Percentiles rank a stretch among this genome's conserved stretches.
phyloP scores from a whole-genome alignment of 2,888 invertebrate genomes.

The Pyrrhosoma nymphula region DNA sequence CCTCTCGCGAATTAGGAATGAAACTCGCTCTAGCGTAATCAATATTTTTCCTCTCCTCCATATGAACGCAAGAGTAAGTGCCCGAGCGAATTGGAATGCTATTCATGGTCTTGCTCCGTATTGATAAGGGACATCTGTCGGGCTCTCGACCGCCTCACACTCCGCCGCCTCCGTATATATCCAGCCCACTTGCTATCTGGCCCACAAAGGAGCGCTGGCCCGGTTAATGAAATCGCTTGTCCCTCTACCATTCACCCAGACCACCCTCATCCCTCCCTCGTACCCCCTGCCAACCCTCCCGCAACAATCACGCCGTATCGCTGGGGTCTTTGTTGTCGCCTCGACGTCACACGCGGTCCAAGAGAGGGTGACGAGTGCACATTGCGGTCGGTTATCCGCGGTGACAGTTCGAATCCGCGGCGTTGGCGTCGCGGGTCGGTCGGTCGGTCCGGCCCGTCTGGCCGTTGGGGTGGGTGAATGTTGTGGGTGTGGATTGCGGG shows the following conservation, averaged over 20 bases:
- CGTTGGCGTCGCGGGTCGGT: conserved; percentile 8
- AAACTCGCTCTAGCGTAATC: neutral
- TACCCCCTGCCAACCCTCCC: neutral
- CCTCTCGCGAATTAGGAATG: neutral
- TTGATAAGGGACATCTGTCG: conserved; percentile 8
- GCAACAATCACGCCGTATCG: conserved; percentile 53
- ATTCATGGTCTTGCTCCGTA: neutral
- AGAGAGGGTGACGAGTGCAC: neutral
- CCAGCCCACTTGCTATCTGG: neutral
- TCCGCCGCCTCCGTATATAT: neutral
- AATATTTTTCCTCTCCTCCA: neutral
- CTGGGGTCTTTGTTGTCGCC: neutral
- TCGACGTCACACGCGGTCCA: conserved; percentile 36
- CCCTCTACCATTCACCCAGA: neutral
- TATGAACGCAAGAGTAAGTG: neutral
- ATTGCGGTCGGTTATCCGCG: conserved; percentile 24
- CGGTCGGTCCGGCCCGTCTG: neutral
- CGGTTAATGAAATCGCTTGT: conserved; percentile 48
- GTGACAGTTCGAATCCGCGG: conserved; percentile 60
- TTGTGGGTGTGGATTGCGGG: no score
- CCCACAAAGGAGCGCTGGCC: conserved; percentile 28
- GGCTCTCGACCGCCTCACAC: neutral
- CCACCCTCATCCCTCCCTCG: neutral
- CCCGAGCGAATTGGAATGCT: neutral
- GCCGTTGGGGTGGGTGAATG: neutral